Evolutionary conservation across 2,888 invertebrate species (phyloP).

Genomic region (Drosophila sordidula): DNA sequence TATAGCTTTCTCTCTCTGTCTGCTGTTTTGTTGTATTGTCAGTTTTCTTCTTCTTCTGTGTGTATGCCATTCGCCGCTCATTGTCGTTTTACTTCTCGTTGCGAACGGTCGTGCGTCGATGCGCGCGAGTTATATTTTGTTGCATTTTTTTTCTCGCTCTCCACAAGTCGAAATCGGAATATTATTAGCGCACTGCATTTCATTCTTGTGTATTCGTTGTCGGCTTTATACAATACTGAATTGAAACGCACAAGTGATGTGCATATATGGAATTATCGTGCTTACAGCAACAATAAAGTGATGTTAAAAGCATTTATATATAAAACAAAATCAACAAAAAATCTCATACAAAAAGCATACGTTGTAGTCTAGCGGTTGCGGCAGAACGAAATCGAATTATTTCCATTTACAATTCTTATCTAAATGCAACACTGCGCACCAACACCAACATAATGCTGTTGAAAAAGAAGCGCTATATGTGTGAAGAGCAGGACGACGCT

Average conservation of each 20-base stretch:
- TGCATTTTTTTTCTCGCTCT: constrained; percentile 34
- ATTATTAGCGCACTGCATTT: constrained; percentile 28
- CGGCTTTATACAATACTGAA: constrained; percentile 40
- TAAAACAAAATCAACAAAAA: constrained; percentile 31
- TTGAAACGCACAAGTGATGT: constrained; percentile 44
- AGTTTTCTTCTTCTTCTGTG: constrained; percentile 5
- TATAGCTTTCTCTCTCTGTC: constrained; percentile 5
- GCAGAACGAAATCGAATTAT: constrained; percentile 45
- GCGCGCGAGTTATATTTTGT: constrained; percentile 21
- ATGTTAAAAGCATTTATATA: constrained; percentile 50
- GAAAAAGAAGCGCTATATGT: constrained; percentile 83
- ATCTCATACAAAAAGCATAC: constrained; percentile 28
- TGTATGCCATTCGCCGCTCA: constrained; percentile 15
- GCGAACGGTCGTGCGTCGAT: constrained; percentile 29
- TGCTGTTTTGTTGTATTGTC: constrained; percentile 24
- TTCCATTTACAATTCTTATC: constrained; percentile 56
- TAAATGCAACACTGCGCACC: constrained; percentile 65
- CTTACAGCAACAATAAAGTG: constrained; percentile 39
- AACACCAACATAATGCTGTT: constrained; percentile 78
- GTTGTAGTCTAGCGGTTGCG: constrained; percentile 37
- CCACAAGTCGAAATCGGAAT: constrained; percentile 42
- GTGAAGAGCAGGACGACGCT: constrained; percentile 78
- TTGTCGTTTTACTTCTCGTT: constrained; percentile 46
- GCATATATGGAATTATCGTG: constrained; percentile 19
- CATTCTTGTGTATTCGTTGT: constrained; percentile 6